These are phyloP conservation scores for Pediacus dermestoides DNA, from an alignment of 2,888 invertebrate genomes.

Conservation along the genomic window DNA sequence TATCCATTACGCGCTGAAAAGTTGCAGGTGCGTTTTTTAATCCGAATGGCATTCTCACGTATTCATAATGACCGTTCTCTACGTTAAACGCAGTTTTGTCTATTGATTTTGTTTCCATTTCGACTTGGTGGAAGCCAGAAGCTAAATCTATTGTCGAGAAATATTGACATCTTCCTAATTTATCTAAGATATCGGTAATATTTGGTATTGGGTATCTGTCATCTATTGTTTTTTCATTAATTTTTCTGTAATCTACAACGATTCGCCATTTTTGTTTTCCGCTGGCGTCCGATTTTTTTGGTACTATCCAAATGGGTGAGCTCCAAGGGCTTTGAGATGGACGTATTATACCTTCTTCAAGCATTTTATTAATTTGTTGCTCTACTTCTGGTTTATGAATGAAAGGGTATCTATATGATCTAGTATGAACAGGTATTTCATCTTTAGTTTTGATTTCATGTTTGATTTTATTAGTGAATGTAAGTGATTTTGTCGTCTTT, in stretches of 20 bases:
- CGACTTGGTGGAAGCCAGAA: no score
- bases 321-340: constrained; percentile 19
- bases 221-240: constrained; percentile 26
- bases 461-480: constrained; percentile 28
- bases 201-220: no score
- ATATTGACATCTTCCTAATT: constrained; percentile 28
- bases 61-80: constrained; percentile 31
- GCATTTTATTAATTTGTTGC: constrained; percentile 12
- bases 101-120: constrained; percentile 24
- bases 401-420: constrained; percentile 15
- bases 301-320: constrained; percentile 26
- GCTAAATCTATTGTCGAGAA: constrained; percentile 30
- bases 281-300: constrained; percentile 16
- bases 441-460: constrained; percentile 19
- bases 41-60: constrained; percentile 32
- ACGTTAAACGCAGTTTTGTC: constrained; percentile 31
- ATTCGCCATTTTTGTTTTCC: constrained; percentile 24
- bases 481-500: constrained; percentile 10
- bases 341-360: constrained; percentile 18
- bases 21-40: no score
- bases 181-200: no score
- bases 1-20: constrained; percentile 33
- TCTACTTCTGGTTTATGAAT: constrained; percentile 14
- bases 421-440: constrained; percentile 22
- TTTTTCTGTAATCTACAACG: constrained; percentile 19